A percentile compares a stretch with the other conserved stretches of the same genome.
Conservation (phyloP, 2,797 vertebrate species). For the Adrianichthys oophorus region DNA sequence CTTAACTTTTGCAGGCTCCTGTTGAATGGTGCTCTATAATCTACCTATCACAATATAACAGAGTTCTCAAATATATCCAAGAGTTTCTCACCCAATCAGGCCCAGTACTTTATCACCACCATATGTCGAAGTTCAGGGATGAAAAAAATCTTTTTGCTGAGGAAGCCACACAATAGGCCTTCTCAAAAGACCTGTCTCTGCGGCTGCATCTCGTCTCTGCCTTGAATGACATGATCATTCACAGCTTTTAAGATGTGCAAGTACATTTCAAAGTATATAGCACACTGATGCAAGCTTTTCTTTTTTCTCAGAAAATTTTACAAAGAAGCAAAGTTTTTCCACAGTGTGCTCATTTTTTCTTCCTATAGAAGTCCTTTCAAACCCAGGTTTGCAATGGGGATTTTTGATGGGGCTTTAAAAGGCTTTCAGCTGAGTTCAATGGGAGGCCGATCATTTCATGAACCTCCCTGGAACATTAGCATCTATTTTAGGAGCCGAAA, state of each 20-base stretch:
- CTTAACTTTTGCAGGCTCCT: conserved; percentile 20
- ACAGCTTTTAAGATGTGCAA: conserved; percentile 19
- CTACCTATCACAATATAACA: background rate
- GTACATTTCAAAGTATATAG: conserved; percentile 20
- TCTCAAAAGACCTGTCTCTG: conserved; percentile 37
- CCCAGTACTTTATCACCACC: conserved; percentile 45
- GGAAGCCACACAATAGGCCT: conserved; percentile 55
- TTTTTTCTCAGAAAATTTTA: conserved; percentile 6
- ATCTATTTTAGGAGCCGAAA: conserved; percentile 66
- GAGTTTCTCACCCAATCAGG: conserved; percentile 5
- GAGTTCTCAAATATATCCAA: conserved; percentile 16
- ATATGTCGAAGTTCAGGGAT: conserved; percentile 38
- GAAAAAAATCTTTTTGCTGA: conserved; percentile 53
- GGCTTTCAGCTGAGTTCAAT: conserved; percentile 39
- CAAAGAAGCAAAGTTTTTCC: conserved; percentile 24
- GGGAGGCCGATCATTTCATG: conserved; percentile 60
- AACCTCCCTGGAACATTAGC: conserved; percentile 67
- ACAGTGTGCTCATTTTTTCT: conserved; percentile 46
- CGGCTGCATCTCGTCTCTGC: conserved; percentile 20
- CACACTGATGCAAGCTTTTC: background rate
- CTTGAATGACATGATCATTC: conserved; percentile 26
- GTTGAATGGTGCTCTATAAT: conserved; percentile 10
- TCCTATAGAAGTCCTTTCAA: conserved; percentile 55
- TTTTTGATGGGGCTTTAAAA: conserved; percentile 43
- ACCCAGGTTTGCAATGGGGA: conserved; percentile 65